Base-by-base conservation (phyloP, 1,140 invertebrate species). In the Heliconius nattereri region DNA sequence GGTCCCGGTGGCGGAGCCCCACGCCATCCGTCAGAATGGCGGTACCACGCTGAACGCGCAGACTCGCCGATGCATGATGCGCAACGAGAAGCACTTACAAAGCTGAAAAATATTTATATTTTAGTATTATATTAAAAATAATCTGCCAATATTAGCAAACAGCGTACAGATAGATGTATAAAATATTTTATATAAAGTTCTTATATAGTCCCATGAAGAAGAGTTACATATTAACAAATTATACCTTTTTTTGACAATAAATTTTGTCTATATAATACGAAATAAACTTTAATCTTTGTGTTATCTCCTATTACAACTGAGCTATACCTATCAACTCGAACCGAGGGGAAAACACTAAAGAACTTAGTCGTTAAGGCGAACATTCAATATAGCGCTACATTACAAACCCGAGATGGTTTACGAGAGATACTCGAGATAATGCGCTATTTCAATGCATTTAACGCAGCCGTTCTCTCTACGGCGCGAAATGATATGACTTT, bases 11-110 rank as follows among this genome's bases (percentile, higher is more conserved):
- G 90, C 13, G 95, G 95, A 3, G 97, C 97, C 1, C 97, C 97
- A 82, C 97, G 96, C 97, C 97, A 98, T 29, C 97, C 97, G 86
- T 98, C 97, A 32, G 97, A 98, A 92, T 98, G 97, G 13, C 97
- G 96, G 92, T 98, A 98, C 97, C 97, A 98, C 85, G 97, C 97
- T 78, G 97, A 97, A 26, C 97, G 95, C 70, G 97, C 97, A 23
- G 97, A 97, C 93, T 98, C 97, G 7, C 97, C 97, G 90, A 98
- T 97, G 92, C 97, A 98, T 29, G 97, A 97, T 49, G 97, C 96
- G 90, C 97, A 98, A 86, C 97, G 96, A 35, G 95, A 95, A 83
- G 95, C 95, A 83, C 94, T 95, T 84, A 94, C 91, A 85, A 95
- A 96, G 88, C 95, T 96, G 84, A 23, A 80, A 78, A 76, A 84